Evolutionary conservation across 2,797 vertebrate species (phyloP).

Genomic region (Hirundo rustica): DNA sequence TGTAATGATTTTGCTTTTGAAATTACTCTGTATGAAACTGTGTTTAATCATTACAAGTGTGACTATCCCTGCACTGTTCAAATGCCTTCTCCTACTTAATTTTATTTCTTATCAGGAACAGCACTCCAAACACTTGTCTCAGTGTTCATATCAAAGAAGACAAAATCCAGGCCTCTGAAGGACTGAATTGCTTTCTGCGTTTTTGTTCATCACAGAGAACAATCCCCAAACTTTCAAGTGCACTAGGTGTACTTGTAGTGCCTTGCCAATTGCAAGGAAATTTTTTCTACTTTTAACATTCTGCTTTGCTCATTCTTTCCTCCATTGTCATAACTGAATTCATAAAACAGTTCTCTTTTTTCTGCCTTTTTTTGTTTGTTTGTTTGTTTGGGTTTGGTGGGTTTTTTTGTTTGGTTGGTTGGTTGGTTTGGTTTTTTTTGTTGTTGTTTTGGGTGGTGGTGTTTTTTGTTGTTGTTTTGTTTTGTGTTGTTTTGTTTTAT

Average conservation of each 20-base stretch:
- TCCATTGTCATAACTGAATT: conserved; percentile 65
- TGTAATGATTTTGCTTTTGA: conserved; percentile 66
- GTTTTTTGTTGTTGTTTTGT: too few species aligned
- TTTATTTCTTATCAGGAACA: conserved; percentile 74
- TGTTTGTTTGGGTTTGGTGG: too few species aligned
- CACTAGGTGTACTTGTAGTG: conserved; percentile 47
- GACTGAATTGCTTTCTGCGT: conserved; percentile 68
- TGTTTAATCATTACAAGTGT: conserved; percentile 74
- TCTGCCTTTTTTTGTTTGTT: not conserved
- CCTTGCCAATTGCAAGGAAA: conserved; percentile 55
- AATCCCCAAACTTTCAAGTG: conserved; percentile 62
- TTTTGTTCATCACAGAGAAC: conserved; percentile 72
- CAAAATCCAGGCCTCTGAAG: conserved; percentile 73
- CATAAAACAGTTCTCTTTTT: conserved; percentile 59
- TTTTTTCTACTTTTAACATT: conserved; percentile 54
- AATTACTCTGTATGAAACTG: conserved; percentile 68
- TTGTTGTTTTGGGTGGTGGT: too few species aligned
- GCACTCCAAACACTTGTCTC: conserved; percentile 76
- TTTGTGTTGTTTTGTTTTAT: conserved; percentile 57
- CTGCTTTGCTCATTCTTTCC: conserved; percentile 68
- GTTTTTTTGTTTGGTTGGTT: too few species aligned
- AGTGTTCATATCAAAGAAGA: conserved; percentile 78
- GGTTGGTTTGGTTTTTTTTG: too few species aligned
- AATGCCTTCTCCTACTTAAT: conserved; percentile 66
- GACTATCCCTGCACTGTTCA: conserved; percentile 72